These are phyloP conservation scores for Threskiornis aethiopicus DNA, from an alignment of 2,797 vertebrate species.

Conservation along the genomic window DNA sequence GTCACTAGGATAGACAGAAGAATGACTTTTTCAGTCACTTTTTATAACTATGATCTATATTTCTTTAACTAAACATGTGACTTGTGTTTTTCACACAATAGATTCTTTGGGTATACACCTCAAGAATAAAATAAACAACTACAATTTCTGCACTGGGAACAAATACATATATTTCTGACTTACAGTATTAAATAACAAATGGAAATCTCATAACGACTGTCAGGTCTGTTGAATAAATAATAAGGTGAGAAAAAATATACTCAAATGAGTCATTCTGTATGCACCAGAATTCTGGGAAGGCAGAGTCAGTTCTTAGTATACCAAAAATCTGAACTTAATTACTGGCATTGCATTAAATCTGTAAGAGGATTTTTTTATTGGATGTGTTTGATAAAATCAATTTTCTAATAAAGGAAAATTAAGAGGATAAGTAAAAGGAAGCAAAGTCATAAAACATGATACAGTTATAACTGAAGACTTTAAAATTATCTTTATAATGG, in stretches of 20 bases:
- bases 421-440: constrained; percentile 16
- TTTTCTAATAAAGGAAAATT: constrained; percentile 29
- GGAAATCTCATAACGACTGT: background rate
- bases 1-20: constrained; percentile 19
- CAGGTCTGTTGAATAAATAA: constrained; percentile 43
- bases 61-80: background rate
- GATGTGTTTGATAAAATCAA: constrained; percentile 12
- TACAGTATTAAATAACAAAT: background rate
- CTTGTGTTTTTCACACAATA: background rate
- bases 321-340: constrained; percentile 33
- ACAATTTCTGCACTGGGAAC: background rate
- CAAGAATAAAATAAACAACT: background rate
- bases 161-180: background rate
- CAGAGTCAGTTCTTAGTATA: background rate
- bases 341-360: constrained; percentile 8
- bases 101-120: background rate
- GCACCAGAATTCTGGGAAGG: constrained; percentile 8
- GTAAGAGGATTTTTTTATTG: background rate
- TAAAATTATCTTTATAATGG: background rate
- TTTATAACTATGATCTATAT: background rate
- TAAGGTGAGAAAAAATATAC: constrained; percentile 5
- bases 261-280: background rate
- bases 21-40: background rate
- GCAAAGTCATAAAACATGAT: background rate
- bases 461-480: background rate